phyloP scores from a whole-genome alignment of 1,140 invertebrate species.

The Drosophila pectinifera region DNA sequence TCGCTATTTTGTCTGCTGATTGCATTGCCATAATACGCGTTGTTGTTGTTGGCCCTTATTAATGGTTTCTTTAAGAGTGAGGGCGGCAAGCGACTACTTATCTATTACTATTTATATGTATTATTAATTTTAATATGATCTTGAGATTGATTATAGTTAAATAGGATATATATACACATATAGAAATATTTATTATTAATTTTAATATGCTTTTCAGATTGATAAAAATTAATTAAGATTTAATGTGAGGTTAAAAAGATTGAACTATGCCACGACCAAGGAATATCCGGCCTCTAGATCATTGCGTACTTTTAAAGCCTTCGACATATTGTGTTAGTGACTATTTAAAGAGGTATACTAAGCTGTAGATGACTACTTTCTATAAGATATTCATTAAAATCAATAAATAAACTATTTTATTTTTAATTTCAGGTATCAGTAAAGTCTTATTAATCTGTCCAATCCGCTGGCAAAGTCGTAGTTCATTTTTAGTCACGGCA shows the following conservation, averaged over 20 bases:
- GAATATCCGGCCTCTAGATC: too few relatives aligned
- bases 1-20: conserved; percentile 72
- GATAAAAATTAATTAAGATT: not conserved
- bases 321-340: too few relatives aligned
- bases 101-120: too few relatives aligned
- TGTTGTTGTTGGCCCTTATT: conserved; percentile 67
- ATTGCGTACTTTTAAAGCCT: not conserved
- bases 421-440: too few relatives aligned
- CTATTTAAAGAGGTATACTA: not conserved
- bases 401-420: not conserved
- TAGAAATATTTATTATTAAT: too few relatives aligned
- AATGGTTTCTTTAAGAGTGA: conserved; percentile 40
- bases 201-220: not conserved
- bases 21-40: conserved; percentile 64
- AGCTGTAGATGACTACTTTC: not conserved
- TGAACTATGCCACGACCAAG: not conserved
- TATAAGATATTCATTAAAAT: not conserved
- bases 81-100: conserved; percentile 7
- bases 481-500: conserved; percentile 56
- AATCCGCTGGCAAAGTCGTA: not conserved
- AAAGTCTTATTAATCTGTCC: not conserved
- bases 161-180: too few relatives aligned
- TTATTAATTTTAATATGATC: too few relatives aligned
- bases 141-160: not conserved
- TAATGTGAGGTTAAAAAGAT: not conserved